Conservation (phyloP, 2,797 vertebrate species). For the Tarsius wallacei region DNA sequence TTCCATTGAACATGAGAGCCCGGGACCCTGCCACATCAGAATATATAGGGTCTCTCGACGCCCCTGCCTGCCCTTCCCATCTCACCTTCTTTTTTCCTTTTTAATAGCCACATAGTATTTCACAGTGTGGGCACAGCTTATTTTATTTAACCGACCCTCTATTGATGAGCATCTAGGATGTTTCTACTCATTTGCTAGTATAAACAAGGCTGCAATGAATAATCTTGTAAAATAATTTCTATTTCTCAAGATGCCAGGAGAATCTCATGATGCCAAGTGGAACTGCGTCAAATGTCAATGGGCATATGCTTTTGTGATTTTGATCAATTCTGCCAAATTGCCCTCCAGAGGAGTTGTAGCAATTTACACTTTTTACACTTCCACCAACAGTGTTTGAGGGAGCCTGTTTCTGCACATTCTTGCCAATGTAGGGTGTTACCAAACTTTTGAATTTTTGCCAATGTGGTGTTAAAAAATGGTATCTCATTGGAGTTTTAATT, state of each 20-base stretch:
- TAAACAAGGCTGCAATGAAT: neutral
- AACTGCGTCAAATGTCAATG: neutral
- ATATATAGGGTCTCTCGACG: rapidly evolving
- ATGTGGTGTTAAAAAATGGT: neutral
- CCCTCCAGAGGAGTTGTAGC: constrained; percentile 12
- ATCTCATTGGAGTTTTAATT: neutral
- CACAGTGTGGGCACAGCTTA: rapidly evolving
- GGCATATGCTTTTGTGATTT: neutral
- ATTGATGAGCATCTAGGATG: neutral
- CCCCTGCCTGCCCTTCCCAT: rapidly evolving
- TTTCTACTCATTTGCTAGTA: neutral
- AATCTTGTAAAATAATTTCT: neutral
- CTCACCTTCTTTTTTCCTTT: neutral
- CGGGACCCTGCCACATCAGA: rapidly evolving
- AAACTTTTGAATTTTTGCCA: neutral
- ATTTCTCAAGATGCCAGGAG: neutral
- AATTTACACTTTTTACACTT: neutral
- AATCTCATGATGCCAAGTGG: neutral
- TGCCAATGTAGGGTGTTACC: neutral
- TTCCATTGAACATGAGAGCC: rapidly evolving
- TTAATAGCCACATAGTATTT: too few species aligned
- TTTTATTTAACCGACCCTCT: neutral
- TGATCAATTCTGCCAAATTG: constrained; percentile 35
- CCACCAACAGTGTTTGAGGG: neutral
- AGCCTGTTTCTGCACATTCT: neutral